Base-by-base conservation (phyloP, 2,797 vertebrate species). In the Erethizon dorsatum region DNA sequence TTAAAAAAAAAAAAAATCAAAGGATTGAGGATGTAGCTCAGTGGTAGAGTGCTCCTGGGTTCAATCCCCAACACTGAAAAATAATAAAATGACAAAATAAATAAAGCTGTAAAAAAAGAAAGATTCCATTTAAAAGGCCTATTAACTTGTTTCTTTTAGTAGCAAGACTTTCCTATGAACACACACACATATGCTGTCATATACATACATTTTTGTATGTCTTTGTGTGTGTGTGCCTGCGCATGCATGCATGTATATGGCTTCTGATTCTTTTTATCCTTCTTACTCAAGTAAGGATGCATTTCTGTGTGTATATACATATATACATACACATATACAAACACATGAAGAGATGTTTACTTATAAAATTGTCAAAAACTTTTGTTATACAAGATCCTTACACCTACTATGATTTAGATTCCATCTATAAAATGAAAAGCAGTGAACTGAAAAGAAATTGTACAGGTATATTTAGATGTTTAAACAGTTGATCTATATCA, bases 281-380 rank as follows among this genome's bases (percentile, higher is more conserved):
- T 90, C 13, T 47, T 87, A 88, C 63, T 77, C 61, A 86, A 75
- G 52, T 33, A 89, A 78, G 17, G 47, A 24, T 61, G n/a, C 33
- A 7, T 41, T 5, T 57, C 50, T 73, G 22, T 26, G 61, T 63
- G 61, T 14, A 31, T 63, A 31, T 13, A 31, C 7, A 13, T 63
- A 31, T 31, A 31, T 24, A 13, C 61, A 63, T 28, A 9, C 12
- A 63, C 61, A 41, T 11, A 45, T 5, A 93, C 14, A 79, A 56
- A 47, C 13, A 90, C 12, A 89, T 6, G 22, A 28, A 63, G 5
- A 86, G 28, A 28, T 9, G 84, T 80, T 69, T 50, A 88, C 77
- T 75, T 79, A 88, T 85, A 95, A 91, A 93, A 54, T 75, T 45
- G n/a, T 88, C 41, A 61, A 83, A 91, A 93, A 67, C 37, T 63